Conservation (phyloP, 2,888 invertebrate species). For the Drosophila merina region DNA sequence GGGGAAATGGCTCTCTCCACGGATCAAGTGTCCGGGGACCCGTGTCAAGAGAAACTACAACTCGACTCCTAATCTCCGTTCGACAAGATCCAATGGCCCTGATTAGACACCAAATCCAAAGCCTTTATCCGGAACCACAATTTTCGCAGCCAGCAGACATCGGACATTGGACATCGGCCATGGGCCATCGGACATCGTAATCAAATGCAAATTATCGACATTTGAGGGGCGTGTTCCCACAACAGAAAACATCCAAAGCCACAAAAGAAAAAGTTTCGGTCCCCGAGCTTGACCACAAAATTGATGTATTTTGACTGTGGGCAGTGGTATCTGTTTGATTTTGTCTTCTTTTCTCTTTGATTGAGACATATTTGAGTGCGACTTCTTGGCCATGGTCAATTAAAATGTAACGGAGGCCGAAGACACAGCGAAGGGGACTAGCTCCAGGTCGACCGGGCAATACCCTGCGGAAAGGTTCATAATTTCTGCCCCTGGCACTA, state of each 20-base stretch:
- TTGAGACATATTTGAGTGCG: conserved; percentile 78
- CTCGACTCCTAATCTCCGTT: conserved; percentile 58
- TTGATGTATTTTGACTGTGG: conserved; percentile 77
- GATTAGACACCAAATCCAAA: conserved; percentile 66
- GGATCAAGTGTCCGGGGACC: conserved; percentile 67
- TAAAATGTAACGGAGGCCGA: conserved; percentile 52
- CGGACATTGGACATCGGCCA: neutral
- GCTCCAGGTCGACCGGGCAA: conserved; percentile 1
- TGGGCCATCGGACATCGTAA: conserved; percentile 39
- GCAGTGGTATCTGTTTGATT: conserved; percentile 57
- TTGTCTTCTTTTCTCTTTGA: conserved; percentile 44
- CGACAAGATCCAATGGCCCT: conserved; percentile 59
- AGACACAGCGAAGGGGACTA: neutral
- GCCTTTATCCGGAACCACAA: conserved; percentile 71
- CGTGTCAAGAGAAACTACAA: conserved; percentile 52
- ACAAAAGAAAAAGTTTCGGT: conserved; percentile 73
- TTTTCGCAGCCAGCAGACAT: conserved; percentile 65
- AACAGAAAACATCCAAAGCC: conserved; percentile 14
- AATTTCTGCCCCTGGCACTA: too few species aligned
- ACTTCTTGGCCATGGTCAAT: conserved; percentile 79
- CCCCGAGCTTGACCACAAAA: conserved; percentile 44
- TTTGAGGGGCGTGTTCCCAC: conserved; percentile 61
- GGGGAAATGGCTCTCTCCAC: neutral
- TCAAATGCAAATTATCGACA: conserved; percentile 77
- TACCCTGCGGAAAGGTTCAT: conserved; percentile 3